phyloP scores from a whole-genome alignment of 2,113 vertebrate species.

The Muntiacus reevesi region DNA sequence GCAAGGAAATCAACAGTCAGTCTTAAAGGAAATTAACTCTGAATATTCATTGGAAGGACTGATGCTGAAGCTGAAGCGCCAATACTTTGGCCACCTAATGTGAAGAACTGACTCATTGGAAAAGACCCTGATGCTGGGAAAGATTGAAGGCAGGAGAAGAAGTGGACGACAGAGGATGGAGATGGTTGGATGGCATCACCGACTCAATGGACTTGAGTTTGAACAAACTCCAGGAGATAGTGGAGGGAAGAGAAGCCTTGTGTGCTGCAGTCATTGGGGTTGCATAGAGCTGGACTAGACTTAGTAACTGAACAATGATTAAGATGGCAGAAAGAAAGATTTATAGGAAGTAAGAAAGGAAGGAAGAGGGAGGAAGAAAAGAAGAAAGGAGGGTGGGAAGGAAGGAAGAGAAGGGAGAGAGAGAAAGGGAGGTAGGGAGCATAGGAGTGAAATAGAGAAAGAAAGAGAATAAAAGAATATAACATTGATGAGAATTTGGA shows the following conservation, averaged over 20 bases:
- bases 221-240: neutral
- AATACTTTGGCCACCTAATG: neutral
- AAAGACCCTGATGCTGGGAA: neutral
- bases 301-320: neutral
- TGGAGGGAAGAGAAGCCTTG: neutral
- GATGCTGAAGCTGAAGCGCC: neutral
- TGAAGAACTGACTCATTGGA: neutral
- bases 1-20: neutral
- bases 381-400: neutral
- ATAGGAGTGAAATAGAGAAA: neutral
- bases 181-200: neutral
- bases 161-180: fast-evolving
- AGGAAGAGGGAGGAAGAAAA: neutral
- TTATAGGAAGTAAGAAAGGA: neutral
- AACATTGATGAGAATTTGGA: neutral
- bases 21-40: neutral
- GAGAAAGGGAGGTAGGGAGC: neutral
- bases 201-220: neutral
- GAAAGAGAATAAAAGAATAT: neutral
- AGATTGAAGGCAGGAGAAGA: neutral
- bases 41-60: neutral
- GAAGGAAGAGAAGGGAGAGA: no score
- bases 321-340: neutral
- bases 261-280: neutral
- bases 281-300: neutral